Base-by-base conservation (phyloP, 2,888 invertebrate species). In the Drosophila putrida region DNA sequence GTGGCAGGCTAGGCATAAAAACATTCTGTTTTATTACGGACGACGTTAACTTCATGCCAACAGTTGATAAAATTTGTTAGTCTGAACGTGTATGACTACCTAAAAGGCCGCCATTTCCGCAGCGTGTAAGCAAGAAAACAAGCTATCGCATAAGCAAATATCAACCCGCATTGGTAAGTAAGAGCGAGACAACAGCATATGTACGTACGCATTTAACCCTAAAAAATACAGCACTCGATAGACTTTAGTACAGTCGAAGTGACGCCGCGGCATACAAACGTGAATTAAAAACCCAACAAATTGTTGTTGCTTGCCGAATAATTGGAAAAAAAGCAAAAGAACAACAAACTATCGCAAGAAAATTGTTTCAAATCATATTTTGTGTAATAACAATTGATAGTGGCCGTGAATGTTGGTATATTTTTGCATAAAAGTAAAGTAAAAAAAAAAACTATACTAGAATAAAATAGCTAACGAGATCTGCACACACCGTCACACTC, bases 171-270 rank as follows among this genome's bases (percentile, higher is more conserved):
- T 57, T 66, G 57, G 53, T 71, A 36, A 35, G 73, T 8, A 3
- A 41, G 50, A 79, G 50, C 27, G 65, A 50, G 82, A 82, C 53
- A 27, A 68, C 53, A 4, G 44, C 10, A 43, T 11, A 1, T 64
- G 68, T 51, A 49, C 63, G 66, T 44, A 66, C 54, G 70, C 77
- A 67, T 88, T 88, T 84, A 86, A 88, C 83, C 89, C 87, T 84
- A 88, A 88, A 88, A 83, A 88, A 88, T 77, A 88, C 86, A 82
- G 80, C 80, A 88, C 84, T 63, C 75, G 75, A 67, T 67, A 81
- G 79, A 58, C 71, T 88, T 88, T 86, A 78, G 83, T 84, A 84
- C 83, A 84, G 83, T 84, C 89, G 80, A 88, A 84, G 83, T 83
- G 83, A 84, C 83, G 83, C 83, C 78, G 83, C 89, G 83, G 71